phyloP scores from a whole-genome alignment of 2,113 vertebrate genomes.

The Cryptomyrus ogoouensis region DNA sequence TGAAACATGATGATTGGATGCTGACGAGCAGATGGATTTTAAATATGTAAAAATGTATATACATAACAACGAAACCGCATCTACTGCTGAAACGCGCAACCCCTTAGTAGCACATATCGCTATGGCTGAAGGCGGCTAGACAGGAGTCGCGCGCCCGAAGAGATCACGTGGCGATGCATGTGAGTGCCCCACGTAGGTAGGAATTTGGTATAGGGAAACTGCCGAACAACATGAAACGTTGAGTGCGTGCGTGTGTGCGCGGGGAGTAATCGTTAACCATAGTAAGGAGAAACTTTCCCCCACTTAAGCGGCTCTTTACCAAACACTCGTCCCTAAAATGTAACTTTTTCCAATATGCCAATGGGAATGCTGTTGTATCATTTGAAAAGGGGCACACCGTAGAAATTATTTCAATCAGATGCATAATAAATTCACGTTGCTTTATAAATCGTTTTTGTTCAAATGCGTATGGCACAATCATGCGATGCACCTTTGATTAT shows the following conservation, averaged over 20 bases:
- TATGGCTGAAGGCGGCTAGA: background rate
- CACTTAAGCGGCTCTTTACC: background rate
- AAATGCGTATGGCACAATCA: background rate
- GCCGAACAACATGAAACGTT: background rate
- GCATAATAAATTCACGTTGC: background rate
- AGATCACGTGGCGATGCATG: background rate
- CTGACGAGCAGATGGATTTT: background rate
- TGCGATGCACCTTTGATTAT: background rate
- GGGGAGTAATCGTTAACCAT: background rate
- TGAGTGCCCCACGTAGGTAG: background rate
- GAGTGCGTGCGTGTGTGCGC: background rate
- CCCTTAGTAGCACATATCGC: background rate
- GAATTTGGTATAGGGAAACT: background rate
- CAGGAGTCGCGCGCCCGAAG: background rate
- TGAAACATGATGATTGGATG: background rate
- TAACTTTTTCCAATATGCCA: background rate
- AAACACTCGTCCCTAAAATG: background rate
- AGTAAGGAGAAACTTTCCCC: background rate
- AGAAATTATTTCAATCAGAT: background rate
- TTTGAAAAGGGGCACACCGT: background rate
- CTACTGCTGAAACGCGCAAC: background rate
- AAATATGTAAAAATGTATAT: background rate
- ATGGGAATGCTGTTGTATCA: background rate
- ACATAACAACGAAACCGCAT: background rate
- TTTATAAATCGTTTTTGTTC: background rate